Conservation (phyloP, 1,140 invertebrate genomes). For the Nautilus pompilius region DNA sequence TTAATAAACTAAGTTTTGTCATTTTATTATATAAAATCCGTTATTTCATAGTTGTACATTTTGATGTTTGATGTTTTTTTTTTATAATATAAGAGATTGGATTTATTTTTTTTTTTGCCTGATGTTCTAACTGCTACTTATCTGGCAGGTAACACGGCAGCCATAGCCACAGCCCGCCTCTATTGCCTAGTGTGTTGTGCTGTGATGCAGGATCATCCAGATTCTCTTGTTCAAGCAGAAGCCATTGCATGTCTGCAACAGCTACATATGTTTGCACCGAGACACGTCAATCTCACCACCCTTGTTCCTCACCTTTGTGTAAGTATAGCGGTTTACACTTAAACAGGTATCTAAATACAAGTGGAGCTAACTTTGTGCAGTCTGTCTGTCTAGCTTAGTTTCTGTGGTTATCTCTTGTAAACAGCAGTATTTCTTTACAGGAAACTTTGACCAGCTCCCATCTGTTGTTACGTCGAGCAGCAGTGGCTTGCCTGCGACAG, state of each 20-base stretch:
- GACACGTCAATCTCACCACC: constrained; percentile 87
- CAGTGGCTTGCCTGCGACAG: constrained; percentile 92
- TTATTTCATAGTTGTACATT: no score
- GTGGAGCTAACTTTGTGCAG: no score
- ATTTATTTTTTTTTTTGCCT: no score
- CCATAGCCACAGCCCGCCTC: constrained; percentile 47
- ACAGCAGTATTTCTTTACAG: no score
- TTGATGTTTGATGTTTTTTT: no score
- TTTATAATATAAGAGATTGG: no score
- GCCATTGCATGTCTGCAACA: constrained; percentile 95
- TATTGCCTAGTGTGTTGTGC: constrained; percentile 69
- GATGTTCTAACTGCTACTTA: constrained; percentile 54
- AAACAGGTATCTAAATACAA: no score
- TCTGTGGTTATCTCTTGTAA: no score
- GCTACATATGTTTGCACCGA: constrained; percentile 93
- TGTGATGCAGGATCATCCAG: constrained; percentile 82
- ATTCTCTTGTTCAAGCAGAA: constrained; percentile 85
- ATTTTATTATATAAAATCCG: no score
- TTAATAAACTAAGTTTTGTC: no score
- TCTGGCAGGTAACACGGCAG: constrained; percentile 57
- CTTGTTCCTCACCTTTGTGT: constrained; percentile 92
- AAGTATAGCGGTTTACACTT: no score
- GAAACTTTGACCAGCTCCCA: constrained; percentile 83
- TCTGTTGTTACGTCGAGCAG: constrained; percentile 84
- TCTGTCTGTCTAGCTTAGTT: no score